Conservation (phyloP, 2,888 invertebrate species). For the Ypsolopha sequella region DNA sequence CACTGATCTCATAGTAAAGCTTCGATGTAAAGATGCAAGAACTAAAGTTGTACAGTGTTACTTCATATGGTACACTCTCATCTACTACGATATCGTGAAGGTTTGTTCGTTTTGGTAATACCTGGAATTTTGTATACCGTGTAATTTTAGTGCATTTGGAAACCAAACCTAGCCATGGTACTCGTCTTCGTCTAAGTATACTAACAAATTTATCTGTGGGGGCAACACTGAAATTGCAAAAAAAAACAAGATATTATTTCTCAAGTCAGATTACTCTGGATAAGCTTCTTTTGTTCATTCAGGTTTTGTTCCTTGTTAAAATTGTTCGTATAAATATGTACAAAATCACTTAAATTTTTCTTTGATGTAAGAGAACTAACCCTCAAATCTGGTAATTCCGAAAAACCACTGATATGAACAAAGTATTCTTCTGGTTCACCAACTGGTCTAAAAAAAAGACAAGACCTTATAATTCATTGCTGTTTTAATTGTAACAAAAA, state of each 20-base stretch:
- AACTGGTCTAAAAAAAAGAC: constrained; percentile 34
- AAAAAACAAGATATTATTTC: too few species aligned
- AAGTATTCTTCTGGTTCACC: constrained; percentile 51
- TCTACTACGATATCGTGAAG: constrained; percentile 49
- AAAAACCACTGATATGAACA: constrained; percentile 49
- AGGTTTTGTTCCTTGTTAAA: too few species aligned
- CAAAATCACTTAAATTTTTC: background rate
- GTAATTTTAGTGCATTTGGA: too few species aligned
- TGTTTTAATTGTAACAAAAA: too few species aligned
- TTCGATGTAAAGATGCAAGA: constrained; percentile 51
- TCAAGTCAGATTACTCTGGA: too few species aligned
- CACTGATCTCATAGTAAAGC: constrained; percentile 35
- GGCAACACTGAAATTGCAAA: too few species aligned
- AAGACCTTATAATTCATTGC: too few species aligned
- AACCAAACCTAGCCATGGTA: too few species aligned
- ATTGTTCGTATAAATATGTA: too few species aligned
- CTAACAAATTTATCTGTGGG: too few species aligned
- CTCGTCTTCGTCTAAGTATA: too few species aligned
- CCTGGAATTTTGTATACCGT: constrained; percentile 21
- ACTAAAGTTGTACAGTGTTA: constrained; percentile 49
- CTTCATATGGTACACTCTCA: constrained; percentile 23
- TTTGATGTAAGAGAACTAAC: constrained; percentile 18
- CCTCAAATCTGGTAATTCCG: constrained; percentile 51
- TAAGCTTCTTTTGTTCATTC: too few species aligned
- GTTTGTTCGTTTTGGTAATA: constrained; percentile 43